These are phyloP conservation scores for Anagrus nilaparvatae DNA, from an alignment of 1,140 invertebrate genomes.

Conservation along the genomic window DNA sequence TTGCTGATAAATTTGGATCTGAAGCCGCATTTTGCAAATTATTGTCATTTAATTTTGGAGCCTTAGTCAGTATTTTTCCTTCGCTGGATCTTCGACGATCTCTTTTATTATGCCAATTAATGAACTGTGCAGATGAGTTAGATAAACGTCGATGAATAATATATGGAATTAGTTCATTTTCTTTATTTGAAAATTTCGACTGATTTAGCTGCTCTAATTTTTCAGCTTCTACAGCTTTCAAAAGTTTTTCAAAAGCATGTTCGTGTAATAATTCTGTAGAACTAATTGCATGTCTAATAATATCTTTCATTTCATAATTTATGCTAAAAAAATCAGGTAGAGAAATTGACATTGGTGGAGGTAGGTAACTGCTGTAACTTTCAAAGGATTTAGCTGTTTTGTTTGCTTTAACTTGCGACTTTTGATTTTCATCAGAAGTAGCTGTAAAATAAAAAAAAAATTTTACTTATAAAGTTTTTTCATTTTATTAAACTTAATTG, in stretches of 20 bases:
- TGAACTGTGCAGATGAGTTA: slow-evolving; percentile 19
- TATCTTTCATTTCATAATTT: slow-evolving; percentile 33
- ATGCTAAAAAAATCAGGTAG: slow-evolving; percentile 60
- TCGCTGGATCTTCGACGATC: slow-evolving; percentile 34
- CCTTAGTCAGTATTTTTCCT: slow-evolving; percentile 16
- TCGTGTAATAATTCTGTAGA: slow-evolving; percentile 73
- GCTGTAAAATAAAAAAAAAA: slow-evolving; percentile 9
- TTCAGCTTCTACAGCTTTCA: slow-evolving; percentile 60
- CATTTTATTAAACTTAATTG: no score
- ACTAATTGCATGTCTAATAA: slow-evolving; percentile 60
- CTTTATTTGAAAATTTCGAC: slow-evolving; percentile 33
- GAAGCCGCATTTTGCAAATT: slow-evolving; percentile 24
- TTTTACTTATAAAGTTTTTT: no score
- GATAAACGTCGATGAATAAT: slow-evolving; percentile 30
- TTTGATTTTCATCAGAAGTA: slow-evolving; percentile 7
- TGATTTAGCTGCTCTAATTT: slow-evolving; percentile 42
- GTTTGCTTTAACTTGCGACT: no score
- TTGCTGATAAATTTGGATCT: slow-evolving; percentile 34
- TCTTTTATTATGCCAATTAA: slow-evolving; percentile 25
- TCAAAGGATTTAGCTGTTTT: no score
- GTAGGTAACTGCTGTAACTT: no score
- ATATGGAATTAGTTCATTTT: no score
- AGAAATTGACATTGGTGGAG: slow-evolving; percentile 68
- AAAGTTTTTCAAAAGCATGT: slow-evolving; percentile 66
- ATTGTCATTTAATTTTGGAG: background rate